Evolutionary conservation across 2,888 invertebrate species (phyloP).

Genomic region (Pollenia griseotomentosa): DNA sequence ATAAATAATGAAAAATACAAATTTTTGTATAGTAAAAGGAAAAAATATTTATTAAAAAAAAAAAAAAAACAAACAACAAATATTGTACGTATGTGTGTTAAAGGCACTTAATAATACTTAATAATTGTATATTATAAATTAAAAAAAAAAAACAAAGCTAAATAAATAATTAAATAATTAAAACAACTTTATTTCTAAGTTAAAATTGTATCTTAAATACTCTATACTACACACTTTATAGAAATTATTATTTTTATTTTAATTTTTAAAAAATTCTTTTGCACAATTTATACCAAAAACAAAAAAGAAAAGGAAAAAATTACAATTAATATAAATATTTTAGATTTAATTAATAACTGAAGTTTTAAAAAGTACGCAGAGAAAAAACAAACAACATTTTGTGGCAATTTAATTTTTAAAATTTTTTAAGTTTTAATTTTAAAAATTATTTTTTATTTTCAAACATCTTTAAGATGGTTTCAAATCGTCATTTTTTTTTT

Average conservation of each 20-base stretch:
- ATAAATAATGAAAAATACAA: constrained; percentile 49
- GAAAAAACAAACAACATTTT: constrained; percentile 72
- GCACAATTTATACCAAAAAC: constrained; percentile 73
- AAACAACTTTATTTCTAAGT: constrained; percentile 66
- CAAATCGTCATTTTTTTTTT: constrained; percentile 50
- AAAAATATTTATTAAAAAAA: constrained; percentile 60
- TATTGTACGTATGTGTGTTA: constrained; percentile 73
- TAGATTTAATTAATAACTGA: constrained; percentile 60
- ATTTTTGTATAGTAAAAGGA: constrained; percentile 65
- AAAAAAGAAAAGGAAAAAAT: constrained; percentile 4
- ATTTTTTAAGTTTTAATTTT: constrained; percentile 78
- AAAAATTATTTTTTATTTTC: constrained; percentile 31
- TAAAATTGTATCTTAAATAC: constrained; percentile 72
- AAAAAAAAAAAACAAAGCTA: background rate
- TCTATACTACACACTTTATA: constrained; percentile 76
- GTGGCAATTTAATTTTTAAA: constrained; percentile 81
- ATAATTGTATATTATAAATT: constrained; percentile 76
- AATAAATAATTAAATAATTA: constrained; percentile 53
- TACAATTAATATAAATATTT: constrained; percentile 50
- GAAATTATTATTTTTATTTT: constrained; percentile 77
- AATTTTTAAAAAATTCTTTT: constrained; percentile 57
- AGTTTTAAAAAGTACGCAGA: constrained; percentile 22
- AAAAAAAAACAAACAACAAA: constrained; percentile 23
- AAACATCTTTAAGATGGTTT: constrained; percentile 76
- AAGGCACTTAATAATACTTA: constrained; percentile 84